These are phyloP conservation scores for Nyctalus aviator DNA, from an alignment of 2,797 vertebrate genomes.

Conservation along the genomic window DNA sequence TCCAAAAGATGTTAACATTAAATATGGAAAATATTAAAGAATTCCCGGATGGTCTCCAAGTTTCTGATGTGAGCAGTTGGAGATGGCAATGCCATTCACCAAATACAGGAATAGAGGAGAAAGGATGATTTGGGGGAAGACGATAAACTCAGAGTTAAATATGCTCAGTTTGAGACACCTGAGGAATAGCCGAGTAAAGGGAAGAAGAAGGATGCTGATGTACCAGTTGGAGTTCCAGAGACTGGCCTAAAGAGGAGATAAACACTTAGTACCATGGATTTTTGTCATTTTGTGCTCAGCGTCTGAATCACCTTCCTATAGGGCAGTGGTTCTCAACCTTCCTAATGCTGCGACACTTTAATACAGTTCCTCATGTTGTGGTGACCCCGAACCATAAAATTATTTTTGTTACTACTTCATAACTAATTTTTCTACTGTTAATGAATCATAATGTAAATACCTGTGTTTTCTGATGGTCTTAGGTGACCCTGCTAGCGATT, in stretches of 20 bases:
- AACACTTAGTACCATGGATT: neutral
- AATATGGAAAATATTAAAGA: neutral
- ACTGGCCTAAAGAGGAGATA: neutral
- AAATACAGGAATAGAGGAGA: neutral
- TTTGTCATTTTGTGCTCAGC: neutral
- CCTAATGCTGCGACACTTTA: too few species aligned
- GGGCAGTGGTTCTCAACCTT: too few species aligned
- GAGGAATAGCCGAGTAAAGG: neutral
- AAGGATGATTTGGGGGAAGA: neutral
- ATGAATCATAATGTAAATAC: too few species aligned
- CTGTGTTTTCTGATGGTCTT: too few species aligned
- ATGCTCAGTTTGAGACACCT: neutral
- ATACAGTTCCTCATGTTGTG: too few species aligned
- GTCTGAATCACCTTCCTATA: neutral
- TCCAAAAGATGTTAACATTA: neutral
- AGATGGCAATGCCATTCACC: neutral
- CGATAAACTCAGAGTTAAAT: neutral
- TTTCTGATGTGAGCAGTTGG: neutral
- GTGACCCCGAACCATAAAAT: too few species aligned
- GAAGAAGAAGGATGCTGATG: neutral
- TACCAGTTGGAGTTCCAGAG: neutral
- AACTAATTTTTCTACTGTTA: too few species aligned
- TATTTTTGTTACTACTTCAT: too few species aligned
- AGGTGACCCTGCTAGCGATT: too few species aligned
- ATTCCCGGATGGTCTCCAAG: neutral